These are phyloP conservation scores for Harpagoxenus sublaevis DNA, from an alignment of 2,888 invertebrate species.

Conservation along the genomic window DNA sequence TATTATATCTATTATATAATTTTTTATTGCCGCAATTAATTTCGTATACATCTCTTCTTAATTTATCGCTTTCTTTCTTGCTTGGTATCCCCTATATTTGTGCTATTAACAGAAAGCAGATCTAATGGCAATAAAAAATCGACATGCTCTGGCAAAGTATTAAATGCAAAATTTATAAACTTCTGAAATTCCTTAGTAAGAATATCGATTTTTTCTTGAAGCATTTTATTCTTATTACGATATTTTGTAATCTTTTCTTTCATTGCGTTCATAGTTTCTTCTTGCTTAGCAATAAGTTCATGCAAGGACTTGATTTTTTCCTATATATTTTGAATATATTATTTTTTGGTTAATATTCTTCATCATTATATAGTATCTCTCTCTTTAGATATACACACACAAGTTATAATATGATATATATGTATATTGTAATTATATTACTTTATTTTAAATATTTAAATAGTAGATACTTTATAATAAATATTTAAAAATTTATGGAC, in stretches of 20 bases:
- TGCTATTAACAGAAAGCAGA: constrained; percentile 1
- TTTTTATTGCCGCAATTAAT: not conserved
- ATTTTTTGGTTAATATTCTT: not conserved
- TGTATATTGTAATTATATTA: too few species aligned
- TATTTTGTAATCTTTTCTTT: constrained; percentile 57
- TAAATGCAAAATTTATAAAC: constrained; percentile 86
- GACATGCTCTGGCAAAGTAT: constrained; percentile 86
- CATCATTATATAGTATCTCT: not conserved
- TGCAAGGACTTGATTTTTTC: constrained; percentile 73
- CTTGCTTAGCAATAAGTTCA: constrained; percentile 66
- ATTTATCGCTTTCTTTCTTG: not conserved
- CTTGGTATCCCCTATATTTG: not conserved
- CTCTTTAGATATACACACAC: not conserved
- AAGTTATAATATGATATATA: not conserved
- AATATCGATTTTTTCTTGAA: constrained; percentile 83
- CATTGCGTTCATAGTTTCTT: constrained; percentile 57
- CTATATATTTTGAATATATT: constrained; percentile 60
- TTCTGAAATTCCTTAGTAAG: constrained; percentile 87
- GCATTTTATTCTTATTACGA: constrained; percentile 66
- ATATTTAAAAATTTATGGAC: too few species aligned
- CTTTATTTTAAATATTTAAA: too few species aligned
- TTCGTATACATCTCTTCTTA: not conserved
- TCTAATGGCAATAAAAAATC: constrained; percentile 84
- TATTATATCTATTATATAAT: not conserved
- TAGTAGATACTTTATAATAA: not conserved